A percentile compares a stretch with the other conserved stretches of the same genome.
Evolutionary conservation across 2,888 invertebrate species (phyloP).

Genomic region (Macrophya alboannulata): DNA sequence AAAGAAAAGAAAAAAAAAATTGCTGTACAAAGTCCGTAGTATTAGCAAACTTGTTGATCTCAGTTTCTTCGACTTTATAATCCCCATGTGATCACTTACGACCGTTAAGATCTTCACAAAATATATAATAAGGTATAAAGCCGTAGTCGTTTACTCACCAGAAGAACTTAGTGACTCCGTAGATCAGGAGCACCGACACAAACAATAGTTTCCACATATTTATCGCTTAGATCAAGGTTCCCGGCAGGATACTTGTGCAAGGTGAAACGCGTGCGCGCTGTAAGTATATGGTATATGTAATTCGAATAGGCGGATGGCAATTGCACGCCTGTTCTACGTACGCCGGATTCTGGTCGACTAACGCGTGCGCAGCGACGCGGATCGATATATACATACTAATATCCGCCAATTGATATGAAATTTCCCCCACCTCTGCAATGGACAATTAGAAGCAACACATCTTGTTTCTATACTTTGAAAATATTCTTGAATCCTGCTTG

Average conservation of each 20-base stretch:
- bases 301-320: neutral
- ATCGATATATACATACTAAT: neutral
- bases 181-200: conserved; percentile 59
- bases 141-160: conserved; percentile 58
- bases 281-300: no score
- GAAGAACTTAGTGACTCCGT: conserved; percentile 55
- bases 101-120: neutral
- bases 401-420: neutral
- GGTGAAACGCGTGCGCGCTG: neutral
- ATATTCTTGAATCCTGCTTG: neutral
- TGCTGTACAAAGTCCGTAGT: neutral
- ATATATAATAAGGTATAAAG: neutral
- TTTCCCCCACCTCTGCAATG: neutral
- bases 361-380: neutral
- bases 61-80: neutral
- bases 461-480: neutral
- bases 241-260: neutral
- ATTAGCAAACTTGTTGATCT: neutral
- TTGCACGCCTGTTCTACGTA: neutral
- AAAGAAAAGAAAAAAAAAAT: neutral
- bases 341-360: neutral
- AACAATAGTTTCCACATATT: conserved; percentile 66
- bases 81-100: neutral
- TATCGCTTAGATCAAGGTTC: neutral
- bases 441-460: neutral